Evolutionary conservation across 2,888 invertebrate genomes (phyloP).

Genomic region (Sthenelais limicola): DNA sequence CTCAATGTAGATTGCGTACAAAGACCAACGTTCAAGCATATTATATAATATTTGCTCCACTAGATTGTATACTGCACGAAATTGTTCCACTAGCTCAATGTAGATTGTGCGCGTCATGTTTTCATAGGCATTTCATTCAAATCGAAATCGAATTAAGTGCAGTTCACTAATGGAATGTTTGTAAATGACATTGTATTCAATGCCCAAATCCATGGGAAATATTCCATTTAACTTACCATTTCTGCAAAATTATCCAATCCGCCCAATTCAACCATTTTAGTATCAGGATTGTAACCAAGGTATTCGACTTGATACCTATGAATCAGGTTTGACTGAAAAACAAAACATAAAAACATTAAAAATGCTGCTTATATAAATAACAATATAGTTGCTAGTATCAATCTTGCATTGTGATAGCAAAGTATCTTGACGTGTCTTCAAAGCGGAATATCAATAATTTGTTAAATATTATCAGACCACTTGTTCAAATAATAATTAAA

Average conservation of each 20-base stretch:
- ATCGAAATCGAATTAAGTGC: no score
- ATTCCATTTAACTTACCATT: conserved; percentile 12
- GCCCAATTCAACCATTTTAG: conserved; percentile 22
- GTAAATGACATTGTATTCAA: no score
- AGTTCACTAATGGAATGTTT: no score
- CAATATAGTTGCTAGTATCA: background rate
- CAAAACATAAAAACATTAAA: background rate
- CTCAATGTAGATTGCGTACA: no score
- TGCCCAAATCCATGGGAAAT: background rate
- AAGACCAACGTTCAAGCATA: no score
- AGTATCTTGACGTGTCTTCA: background rate
- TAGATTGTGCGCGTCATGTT: no score
- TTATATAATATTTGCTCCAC: no score
- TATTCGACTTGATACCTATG: conserved; percentile 21
- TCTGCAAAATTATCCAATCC: conserved; percentile 10
- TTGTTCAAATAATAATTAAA: background rate
- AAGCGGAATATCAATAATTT: background rate
- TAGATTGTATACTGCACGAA: background rate
- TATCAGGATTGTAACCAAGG: conserved; percentile 14
- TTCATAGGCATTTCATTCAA: no score
- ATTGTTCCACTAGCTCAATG: no score
- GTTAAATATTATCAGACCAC: background rate
- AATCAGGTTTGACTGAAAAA: conserved; percentile 11
- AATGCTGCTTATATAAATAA: background rate
- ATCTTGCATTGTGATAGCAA: background rate